These are phyloP conservation scores for Gorsachius magnificus DNA, from an alignment of 2,797 vertebrate species.

Conservation along the genomic window DNA sequence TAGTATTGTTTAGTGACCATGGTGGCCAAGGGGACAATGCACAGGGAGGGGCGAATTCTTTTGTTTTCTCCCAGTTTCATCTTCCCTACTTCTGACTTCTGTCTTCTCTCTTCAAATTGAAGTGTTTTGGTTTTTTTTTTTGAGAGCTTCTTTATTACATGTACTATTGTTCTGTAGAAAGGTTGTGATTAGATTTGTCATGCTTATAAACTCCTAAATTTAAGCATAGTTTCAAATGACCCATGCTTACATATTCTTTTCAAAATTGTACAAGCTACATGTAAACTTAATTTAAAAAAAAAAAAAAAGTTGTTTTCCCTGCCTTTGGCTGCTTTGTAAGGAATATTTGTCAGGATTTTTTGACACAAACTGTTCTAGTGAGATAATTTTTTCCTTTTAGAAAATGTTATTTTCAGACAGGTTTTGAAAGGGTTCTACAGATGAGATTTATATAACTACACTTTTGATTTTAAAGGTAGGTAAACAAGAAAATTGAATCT, in stretches of 20 bases:
- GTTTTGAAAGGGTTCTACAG: neutral
- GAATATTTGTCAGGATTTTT: neutral
- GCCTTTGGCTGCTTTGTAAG: neutral
- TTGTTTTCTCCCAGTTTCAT: neutral
- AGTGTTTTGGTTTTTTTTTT: neutral
- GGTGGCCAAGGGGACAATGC: neutral
- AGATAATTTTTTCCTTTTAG: neutral
- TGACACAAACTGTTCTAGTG: neutral
- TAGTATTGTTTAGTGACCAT: neutral
- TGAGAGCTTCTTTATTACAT: neutral
- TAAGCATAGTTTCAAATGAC: neutral
- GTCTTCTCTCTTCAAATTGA: neutral
- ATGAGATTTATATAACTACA: neutral
- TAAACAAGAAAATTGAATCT: neutral
- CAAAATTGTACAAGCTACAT: neutral
- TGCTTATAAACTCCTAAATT: neutral
- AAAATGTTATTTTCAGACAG: slow-evolving; percentile 11
- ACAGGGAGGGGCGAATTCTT: neutral
- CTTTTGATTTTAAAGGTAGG: slow-evolving; percentile 27
- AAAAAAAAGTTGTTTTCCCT: neutral
- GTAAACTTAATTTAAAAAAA: neutral
- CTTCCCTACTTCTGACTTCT: neutral
- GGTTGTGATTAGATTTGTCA: neutral
- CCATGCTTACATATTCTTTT: neutral
- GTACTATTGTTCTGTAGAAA: neutral